Evolutionary conservation across 1,140 invertebrate genomes (phyloP).

Genomic region (Saccostrea echinata): DNA sequence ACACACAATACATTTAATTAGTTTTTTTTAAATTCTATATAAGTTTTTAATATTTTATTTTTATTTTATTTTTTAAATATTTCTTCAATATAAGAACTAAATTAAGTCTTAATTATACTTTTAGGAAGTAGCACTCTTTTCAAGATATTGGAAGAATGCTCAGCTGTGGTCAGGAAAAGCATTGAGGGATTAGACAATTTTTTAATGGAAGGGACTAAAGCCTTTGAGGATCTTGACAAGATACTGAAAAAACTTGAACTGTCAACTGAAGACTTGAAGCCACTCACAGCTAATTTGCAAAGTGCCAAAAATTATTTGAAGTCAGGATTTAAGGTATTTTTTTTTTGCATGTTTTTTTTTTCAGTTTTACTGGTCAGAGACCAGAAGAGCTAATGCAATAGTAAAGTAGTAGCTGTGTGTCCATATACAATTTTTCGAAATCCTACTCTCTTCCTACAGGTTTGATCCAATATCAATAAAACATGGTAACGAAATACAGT

Average conservation of each 20-base stretch:
- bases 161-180: conserved; percentile 10
- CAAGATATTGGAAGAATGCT: conserved; percentile 6
- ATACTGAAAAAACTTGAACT: background rate
- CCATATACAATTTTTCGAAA: too few relatives aligned
- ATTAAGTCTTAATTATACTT: too few relatives aligned
- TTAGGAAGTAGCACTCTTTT: conserved; percentile 28
- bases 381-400: too few relatives aligned
- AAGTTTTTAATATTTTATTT: background rate
- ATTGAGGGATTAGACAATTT: conserved; percentile 38
- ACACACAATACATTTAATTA: background rate
- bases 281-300: background rate
- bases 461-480: too few relatives aligned
- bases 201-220: conserved; percentile 23
- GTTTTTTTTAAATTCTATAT: background rate
- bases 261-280: background rate
- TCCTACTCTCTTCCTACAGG: too few relatives aligned
- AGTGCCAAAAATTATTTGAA: conserved; percentile 7
- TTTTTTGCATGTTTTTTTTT: too few relatives aligned
- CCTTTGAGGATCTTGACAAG: background rate
- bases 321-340: background rate
- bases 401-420: too few relatives aligned
- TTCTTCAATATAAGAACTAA: too few relatives aligned
- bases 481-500: too few relatives aligned
- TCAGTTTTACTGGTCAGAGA: too few relatives aligned
- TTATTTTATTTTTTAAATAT: background rate